A percentile compares a stretch with the other conserved stretches of the same genome.
These are phyloP conservation scores for Pachypeltis micranthus DNA, from an alignment of 1,140 invertebrate species.

Conservation along the genomic window DNA sequence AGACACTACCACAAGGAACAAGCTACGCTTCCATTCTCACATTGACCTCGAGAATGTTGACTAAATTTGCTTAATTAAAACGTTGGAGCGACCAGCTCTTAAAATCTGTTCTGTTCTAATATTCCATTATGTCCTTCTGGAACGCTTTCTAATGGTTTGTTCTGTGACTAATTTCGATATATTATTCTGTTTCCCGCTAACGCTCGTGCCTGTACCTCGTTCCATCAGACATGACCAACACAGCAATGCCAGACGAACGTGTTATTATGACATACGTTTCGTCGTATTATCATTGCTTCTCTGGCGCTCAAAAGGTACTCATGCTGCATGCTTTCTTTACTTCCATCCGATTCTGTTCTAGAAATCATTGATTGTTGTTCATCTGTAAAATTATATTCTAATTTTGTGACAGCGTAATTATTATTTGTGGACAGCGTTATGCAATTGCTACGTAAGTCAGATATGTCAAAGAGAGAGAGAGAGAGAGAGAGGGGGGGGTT, in stretches of 20 bases:
- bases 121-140: not conserved
- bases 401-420: too few species aligned
- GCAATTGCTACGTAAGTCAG: too few species aligned
- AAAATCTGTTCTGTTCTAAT: not conserved
- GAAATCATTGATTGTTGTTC: not conserved
- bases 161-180: constrained; percentile 8
- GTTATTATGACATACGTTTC: constrained; percentile 99
- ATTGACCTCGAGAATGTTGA: too few species aligned
- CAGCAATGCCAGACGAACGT: constrained; percentile 94
- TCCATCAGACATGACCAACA: constrained; percentile 90
- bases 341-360: not conserved
- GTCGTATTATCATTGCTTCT: constrained; percentile 99
- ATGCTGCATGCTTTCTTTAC: not conserved
- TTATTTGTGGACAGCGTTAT: too few species aligned
- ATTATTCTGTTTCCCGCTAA: constrained; percentile 12
- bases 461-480: too few species aligned
- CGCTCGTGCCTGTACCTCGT: constrained; percentile 20
- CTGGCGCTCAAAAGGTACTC: constrained; percentile 95
- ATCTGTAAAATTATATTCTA: too few species aligned
- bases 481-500: too few species aligned
- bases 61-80: too few species aligned
- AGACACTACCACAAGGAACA: too few species aligned
- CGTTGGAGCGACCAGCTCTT: not conserved
- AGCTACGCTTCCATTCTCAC: too few species aligned
- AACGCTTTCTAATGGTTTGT: not conserved